Conservation (phyloP, 2,888 invertebrate species). For the Megamerina dolium region DNA sequence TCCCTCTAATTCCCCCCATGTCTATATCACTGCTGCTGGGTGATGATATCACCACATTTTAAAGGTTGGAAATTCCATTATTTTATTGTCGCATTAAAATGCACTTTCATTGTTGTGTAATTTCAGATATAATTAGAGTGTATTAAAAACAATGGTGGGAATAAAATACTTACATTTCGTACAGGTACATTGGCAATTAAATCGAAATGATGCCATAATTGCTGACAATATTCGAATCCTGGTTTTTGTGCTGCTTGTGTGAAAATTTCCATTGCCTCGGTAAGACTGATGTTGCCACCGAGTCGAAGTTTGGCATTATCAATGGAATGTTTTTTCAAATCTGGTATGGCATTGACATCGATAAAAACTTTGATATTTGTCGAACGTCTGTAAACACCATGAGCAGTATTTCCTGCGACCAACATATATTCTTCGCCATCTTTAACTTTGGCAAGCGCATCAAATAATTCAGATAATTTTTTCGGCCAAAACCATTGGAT, state of each 20-base stretch:
- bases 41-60: too few species aligned
- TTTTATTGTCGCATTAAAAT: too few species aligned
- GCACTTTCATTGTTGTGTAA: too few species aligned
- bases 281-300: constrained; percentile 49
- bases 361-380: constrained; percentile 52
- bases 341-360: constrained; percentile 56
- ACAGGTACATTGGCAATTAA: constrained; percentile 61
- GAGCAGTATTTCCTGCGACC: constrained; percentile 69
- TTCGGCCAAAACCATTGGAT: constrained; percentile 30
- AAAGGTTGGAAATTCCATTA: too few species aligned
- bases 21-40: too few species aligned
- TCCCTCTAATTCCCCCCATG: too few species aligned
- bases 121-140: too few species aligned
- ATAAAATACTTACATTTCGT: constrained; percentile 54
- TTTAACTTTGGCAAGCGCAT: constrained; percentile 34
- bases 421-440: constrained; percentile 55
- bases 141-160: too few species aligned
- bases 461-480: constrained; percentile 22
- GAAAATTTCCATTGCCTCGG: constrained; percentile 51
- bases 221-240: constrained; percentile 53
- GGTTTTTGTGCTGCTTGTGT: constrained; percentile 36
- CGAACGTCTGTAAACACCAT: constrained; percentile 53
- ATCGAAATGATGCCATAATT: constrained; percentile 53
- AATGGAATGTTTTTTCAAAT: constrained; percentile 51
- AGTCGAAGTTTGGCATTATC: constrained; percentile 26